A percentile compares a stretch with the other conserved stretches of the same genome.
phyloP scores from a whole-genome alignment of 2,113 vertebrate species.

The Colaptes auratus region DNA sequence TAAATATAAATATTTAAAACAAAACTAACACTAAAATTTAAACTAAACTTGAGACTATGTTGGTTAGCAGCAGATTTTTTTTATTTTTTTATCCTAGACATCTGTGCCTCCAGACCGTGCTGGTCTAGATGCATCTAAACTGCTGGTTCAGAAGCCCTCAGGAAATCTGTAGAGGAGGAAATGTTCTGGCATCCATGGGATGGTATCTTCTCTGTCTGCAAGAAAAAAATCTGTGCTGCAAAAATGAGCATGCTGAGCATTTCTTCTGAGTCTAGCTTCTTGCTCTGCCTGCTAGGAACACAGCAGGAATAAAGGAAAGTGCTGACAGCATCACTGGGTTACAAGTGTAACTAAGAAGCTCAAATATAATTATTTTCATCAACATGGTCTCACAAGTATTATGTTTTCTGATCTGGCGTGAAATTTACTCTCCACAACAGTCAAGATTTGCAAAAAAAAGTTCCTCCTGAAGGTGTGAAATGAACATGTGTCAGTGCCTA shows the following conservation, averaged over 20 bases:
- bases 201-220: neutral
- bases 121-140: neutral
- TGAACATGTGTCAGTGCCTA: neutral
- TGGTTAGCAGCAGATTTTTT: neutral
- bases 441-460: neutral
- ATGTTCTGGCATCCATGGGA: neutral
- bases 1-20: neutral
- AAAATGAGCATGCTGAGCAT: neutral
- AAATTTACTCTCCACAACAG: neutral
- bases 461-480: neutral
- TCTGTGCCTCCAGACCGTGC: neutral
- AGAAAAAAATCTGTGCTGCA: neutral
- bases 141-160: neutral
- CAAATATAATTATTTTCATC: neutral
- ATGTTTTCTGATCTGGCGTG: neutral
- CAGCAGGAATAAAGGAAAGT: neutral
- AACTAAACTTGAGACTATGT: neutral
- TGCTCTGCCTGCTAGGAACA: neutral
- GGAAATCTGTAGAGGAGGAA: neutral
- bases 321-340: neutral
- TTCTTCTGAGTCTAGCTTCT: neutral
- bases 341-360: neutral
- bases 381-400: neutral
- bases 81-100: neutral
- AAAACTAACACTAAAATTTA: neutral